A percentile compares a stretch with the other conserved stretches of the same genome.
These are phyloP conservation scores for Aspidoscelis tigris DNA, from an alignment of 2,113 vertebrate genomes.

Conservation along the genomic window DNA sequence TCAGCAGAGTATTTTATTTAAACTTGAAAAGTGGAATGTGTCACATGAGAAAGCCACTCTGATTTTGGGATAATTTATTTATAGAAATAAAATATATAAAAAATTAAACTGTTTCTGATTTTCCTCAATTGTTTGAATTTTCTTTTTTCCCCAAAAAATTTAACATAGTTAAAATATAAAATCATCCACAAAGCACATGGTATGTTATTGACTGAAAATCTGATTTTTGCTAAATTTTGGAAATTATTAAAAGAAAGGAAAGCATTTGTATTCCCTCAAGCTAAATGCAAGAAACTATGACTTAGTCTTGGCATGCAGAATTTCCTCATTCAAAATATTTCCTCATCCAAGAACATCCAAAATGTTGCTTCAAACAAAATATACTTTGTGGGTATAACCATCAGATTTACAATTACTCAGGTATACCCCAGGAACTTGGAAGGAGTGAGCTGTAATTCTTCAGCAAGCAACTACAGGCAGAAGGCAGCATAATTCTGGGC, in stretches of 20 bases:
- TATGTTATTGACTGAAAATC: too few relatives aligned
- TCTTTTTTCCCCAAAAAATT: too few relatives aligned
- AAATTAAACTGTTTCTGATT: too few relatives aligned
- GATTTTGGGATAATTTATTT: too few relatives aligned
- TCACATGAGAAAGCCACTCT: too few relatives aligned
- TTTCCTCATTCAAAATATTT: background rate
- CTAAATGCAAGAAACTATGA: background rate
- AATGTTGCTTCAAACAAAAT: background rate
- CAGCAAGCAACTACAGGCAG: conserved; percentile 43
- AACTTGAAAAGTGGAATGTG: too few relatives aligned
- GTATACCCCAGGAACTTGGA: conserved; percentile 16
- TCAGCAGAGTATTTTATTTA: background rate
- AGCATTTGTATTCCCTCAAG: background rate
- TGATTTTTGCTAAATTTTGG: too few relatives aligned
- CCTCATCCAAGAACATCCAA: background rate
- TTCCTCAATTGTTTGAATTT: too few relatives aligned
- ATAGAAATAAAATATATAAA: too few relatives aligned
- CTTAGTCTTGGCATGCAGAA: background rate
- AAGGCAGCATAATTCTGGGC: conserved; percentile 33
- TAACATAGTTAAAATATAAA: too few relatives aligned
- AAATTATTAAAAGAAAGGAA: too few relatives aligned
- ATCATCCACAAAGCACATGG: too few relatives aligned
- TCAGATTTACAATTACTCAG: background rate
- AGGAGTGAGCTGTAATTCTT: conserved; percentile 47
- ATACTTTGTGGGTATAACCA: accelerated